Evolutionary conservation across 2,797 vertebrate genomes (phyloP), one percentile per base, ranked within the genome.

Genomic region (Acanthis flammea): DNA sequence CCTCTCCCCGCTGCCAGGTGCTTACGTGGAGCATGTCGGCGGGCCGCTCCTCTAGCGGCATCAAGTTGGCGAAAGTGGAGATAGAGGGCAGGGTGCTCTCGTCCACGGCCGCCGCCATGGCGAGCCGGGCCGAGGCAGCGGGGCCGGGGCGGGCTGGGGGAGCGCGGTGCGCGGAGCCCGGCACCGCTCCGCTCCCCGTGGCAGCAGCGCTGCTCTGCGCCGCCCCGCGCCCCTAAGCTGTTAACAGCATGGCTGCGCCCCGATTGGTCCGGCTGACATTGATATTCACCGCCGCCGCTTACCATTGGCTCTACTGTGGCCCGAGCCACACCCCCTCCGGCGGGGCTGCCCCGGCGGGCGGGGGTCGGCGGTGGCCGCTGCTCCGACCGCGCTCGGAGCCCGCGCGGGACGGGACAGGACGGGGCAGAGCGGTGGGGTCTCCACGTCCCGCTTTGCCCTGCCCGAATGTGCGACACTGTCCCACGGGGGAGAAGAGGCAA

Each of bases 1-100:
- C 66, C 79, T 22, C 19, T 47, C 39, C 47, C 55, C 44, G 4
- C 6, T 24, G 9, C 45, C 66, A 66, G 57, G 73, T 15, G 98
- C 98, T 98, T 97, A 99, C 98, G 65, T 98, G 94, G 30, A 98
- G 88, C 81, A 98, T 97, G 16, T 96, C 97, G 24, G 92, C 70
- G 63, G 97, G 97, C 82, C 97, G 98, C 68, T 97, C 97, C 12
- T 98, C 98, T 95, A 98, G 57, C 67, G 92, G 57, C 81, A 97
- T 95, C 54, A 95, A 86, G 82, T 79, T 94, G 53, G 97, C 84
- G 67, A 98, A 99, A 41, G 98, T 91, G 8, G 97, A 90, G 21
- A 98, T 92, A 7, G 95, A 96, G 27, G 98, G 98, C 93, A 98
- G 90, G 76, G 97, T 33, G 25, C 97, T 97, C 67, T 98, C 98